These are phyloP conservation scores for Heliothis subflexa DNA, from an alignment of 1,140 invertebrate genomes.

Conservation along the genomic window DNA sequence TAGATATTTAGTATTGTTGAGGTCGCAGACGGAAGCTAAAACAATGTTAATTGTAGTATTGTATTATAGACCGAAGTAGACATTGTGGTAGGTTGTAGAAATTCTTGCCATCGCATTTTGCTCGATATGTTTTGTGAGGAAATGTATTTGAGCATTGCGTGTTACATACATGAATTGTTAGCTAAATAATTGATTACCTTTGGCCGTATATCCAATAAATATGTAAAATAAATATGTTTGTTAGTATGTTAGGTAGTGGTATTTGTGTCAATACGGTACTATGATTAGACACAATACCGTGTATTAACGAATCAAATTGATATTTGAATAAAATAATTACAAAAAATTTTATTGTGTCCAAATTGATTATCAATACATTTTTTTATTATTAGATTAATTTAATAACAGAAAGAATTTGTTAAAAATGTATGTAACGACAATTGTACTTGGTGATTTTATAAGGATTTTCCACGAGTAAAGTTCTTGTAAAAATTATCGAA, in stretches of 20 bases:
- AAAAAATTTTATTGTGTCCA: too few species aligned
- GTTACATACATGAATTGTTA: slow-evolving; percentile 8
- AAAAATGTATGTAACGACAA: too few species aligned
- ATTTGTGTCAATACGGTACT: slow-evolving; percentile 28
- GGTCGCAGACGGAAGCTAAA: background rate
- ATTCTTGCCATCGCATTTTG: slow-evolving; percentile 30
- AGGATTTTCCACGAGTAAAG: too few species aligned
- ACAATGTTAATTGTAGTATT: slow-evolving; percentile 2
- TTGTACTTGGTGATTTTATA: too few species aligned
- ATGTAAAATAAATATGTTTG: background rate
- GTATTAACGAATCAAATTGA: background rate
- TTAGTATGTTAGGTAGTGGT: background rate
- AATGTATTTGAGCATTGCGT: slow-evolving; percentile 16
- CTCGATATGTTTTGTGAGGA: background rate
- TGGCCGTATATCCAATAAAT: slow-evolving; percentile 17
- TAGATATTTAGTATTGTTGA: slow-evolving; percentile 13
- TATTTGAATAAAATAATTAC: background rate
- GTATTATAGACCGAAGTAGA: background rate
- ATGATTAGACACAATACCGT: slow-evolving; percentile 24
- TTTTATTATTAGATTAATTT: too few species aligned
- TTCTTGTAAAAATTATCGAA: too few species aligned
- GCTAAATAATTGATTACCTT: background rate
- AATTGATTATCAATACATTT: too few species aligned
- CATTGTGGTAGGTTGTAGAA: slow-evolving; percentile 28
- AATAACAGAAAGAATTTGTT: too few species aligned